phyloP scores from a whole-genome alignment of 2,888 invertebrate species.

The Escarpia spicata region DNA sequence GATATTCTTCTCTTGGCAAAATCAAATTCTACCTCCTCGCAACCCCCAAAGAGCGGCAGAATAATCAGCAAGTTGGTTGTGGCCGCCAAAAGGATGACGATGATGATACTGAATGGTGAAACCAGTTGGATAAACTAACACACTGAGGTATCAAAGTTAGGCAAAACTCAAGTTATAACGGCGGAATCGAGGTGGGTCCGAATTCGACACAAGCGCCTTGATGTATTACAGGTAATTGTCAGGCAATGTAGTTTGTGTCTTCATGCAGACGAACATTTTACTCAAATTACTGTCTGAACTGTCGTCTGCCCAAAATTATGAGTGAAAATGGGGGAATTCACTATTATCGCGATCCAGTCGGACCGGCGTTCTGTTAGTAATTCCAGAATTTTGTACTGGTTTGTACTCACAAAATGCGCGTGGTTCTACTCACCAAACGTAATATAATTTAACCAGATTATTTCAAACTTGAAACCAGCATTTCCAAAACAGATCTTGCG shows the following conservation, averaged over 20 bases:
- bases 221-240: not conserved
- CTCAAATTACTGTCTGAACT: not conserved
- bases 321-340: constrained; percentile 10
- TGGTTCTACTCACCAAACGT: not conserved
- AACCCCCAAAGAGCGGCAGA: no score
- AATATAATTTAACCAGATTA: not conserved
- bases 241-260: not conserved
- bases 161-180: no score
- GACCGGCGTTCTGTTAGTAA: not conserved
- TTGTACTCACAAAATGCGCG: not conserved
- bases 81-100: no score
- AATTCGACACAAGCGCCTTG: no score
- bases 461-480: not conserved
- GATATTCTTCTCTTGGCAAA: no score
- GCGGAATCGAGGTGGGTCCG: no score
- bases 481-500: constrained; percentile 10
- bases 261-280: not conserved
- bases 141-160: no score
- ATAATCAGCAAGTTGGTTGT: no score
- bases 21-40: no score
- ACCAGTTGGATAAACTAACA: no score
- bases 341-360: not conserved
- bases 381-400: not conserved
- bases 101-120: no score
- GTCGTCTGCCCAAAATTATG: not conserved